Evolutionary conservation across 2,797 vertebrate genomes (phyloP), one percentile per base, ranked within the genome.

Genomic region (Brachyalestes nurse): DNA sequence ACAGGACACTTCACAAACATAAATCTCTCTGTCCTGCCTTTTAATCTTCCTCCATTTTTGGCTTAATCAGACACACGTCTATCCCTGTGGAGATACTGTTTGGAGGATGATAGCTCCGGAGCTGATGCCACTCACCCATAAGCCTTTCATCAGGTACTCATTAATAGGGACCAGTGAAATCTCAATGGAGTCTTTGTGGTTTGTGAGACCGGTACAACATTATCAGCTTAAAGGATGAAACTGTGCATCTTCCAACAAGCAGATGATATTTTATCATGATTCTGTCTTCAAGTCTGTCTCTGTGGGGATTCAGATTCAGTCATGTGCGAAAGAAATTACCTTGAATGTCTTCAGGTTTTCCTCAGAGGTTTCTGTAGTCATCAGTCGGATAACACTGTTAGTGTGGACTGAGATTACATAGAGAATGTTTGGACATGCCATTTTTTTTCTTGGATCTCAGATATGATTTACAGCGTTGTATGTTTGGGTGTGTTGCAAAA

Each of bases 101-200:
- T 40, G 62, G 34, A 19, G 28, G 61, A 47, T 64, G 57, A 19
- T 45, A 40, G 58, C 60, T 72, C 57, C 66, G 49, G 49, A 23
- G 51, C 40, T n/a, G 66, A 38, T 66, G 80, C 40, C 51, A 72
- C 34, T 77, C 60, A 57, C 23, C 64, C 49, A 42, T 57, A 17
- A 77, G 21, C 34, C 42, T 77, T 72, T 81, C 67, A 65, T 72
- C 67, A 67, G 17, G 25, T 66, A 19, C 9, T 80, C 53, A 60
- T 67, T 72, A 53, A 53, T 66, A n/a, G 12, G 6, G 47, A 53
- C 23, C 55, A 64, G 66, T 51, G 61, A 64, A 23, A 71, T 76
- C 55, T 77, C 60, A 77, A 65, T 72, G 71, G 58, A 53, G n/a
- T 71, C 51, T 72, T 70, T 75, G 73, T 81, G 34, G 58, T 58